Evolutionary conservation across 2,113 vertebrate species (phyloP).

Genomic region (Corydoras maculifer): DNA sequence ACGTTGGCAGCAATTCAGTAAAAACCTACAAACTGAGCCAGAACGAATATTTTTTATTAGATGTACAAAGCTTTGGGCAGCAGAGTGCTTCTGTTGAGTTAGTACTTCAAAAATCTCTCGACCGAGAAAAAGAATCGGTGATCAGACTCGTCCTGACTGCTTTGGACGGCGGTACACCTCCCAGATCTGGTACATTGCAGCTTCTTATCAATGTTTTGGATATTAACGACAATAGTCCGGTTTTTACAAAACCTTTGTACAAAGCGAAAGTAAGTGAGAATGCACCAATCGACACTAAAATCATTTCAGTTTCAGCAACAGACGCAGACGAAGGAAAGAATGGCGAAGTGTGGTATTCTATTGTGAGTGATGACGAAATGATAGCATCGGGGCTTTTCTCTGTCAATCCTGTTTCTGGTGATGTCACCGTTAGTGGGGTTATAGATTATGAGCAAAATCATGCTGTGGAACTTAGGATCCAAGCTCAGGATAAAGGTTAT

Average conservation of each 20-base stretch:
- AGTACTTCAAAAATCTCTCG: slow-evolving; percentile 46
- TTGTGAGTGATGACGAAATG: slow-evolving; percentile 36
- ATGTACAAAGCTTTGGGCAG: slow-evolving; percentile 53
- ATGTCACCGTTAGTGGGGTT: slow-evolving; percentile 59
- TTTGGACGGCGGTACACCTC: slow-evolving; percentile 50
- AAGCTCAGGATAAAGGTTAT: slow-evolving; percentile 60
- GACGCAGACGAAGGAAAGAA: slow-evolving; percentile 61
- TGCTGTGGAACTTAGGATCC: slow-evolving; percentile 65
- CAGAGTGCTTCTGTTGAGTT: slow-evolving; percentile 43
- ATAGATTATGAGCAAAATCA: slow-evolving; percentile 65
- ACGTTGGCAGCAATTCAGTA: slow-evolving; percentile 57
- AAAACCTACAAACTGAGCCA: slow-evolving; percentile 53
- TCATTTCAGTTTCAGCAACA: slow-evolving; percentile 46
- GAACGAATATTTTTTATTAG: slow-evolving; percentile 56
- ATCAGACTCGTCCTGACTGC: slow-evolving; percentile 44
- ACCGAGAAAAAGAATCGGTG: slow-evolving; percentile 53
- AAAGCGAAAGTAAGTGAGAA: slow-evolving; percentile 51
- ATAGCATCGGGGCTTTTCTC: slow-evolving; percentile 61
- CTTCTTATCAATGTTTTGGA: slow-evolving; percentile 57
- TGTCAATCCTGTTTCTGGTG: slow-evolving; percentile 66
- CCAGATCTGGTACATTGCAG: slow-evolving; percentile 39
- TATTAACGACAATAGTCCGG: slow-evolving; percentile 63
- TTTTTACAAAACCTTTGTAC: slow-evolving; percentile 51
- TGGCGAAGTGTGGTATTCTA: slow-evolving; percentile 38
- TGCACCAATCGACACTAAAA: slow-evolving; percentile 30